Percentiles rank a stretch among this genome's conserved stretches.
Evolutionary conservation across 1,140 invertebrate species (phyloP).

Genomic region (Drosophila oshimai): DNA sequence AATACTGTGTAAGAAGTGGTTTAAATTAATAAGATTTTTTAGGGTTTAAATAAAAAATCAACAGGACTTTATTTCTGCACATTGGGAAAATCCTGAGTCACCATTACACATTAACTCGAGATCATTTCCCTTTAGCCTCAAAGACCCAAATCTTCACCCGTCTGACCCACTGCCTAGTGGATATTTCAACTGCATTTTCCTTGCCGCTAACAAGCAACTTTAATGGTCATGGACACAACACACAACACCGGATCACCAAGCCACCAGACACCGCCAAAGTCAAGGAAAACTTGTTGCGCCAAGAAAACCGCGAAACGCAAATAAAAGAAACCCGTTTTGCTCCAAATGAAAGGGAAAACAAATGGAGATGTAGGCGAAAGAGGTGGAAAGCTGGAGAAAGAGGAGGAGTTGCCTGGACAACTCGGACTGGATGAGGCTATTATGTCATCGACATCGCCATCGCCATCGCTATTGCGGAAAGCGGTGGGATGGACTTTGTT

Average conservation of each 20-base stretch:
- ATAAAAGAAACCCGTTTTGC: slow-evolving; percentile 41
- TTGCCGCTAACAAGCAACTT: slow-evolving; percentile 8
- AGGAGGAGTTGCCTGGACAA: slow-evolving; percentile 22
- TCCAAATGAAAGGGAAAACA: slow-evolving; percentile 51
- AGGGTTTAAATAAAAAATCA: no score
- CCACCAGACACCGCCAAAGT: slow-evolving; percentile 27
- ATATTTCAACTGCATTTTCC: slow-evolving; percentile 42
- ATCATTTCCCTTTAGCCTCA: slow-evolving; percentile 3
- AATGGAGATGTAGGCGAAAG: slow-evolving; percentile 14
- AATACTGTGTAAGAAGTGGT: no score
- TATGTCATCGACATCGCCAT: slow-evolving; percentile 67
- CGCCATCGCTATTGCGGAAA: slow-evolving; percentile 55
- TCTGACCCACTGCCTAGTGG: slow-evolving; percentile 60
- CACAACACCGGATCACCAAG: background rate
- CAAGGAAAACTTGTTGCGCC: slow-evolving; percentile 54
- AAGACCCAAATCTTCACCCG: slow-evolving; percentile 38
- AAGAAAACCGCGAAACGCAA: slow-evolving; percentile 42
- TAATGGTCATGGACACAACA: slow-evolving; percentile 40
- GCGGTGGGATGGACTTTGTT: slow-evolving; percentile 35
- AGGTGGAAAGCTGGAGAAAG: background rate
- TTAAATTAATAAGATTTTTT: no score
- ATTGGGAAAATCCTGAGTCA: background rate
- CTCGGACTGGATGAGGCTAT: slow-evolving; percentile 40
- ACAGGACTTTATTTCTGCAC: background rate
- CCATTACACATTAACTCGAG: background rate